Percentiles rank a stretch among this genome's conserved stretches.
Evolutionary conservation across 92 coral and sea anemone species (phyloP).

Genomic region (Palythoa heliodiscus): DNA sequence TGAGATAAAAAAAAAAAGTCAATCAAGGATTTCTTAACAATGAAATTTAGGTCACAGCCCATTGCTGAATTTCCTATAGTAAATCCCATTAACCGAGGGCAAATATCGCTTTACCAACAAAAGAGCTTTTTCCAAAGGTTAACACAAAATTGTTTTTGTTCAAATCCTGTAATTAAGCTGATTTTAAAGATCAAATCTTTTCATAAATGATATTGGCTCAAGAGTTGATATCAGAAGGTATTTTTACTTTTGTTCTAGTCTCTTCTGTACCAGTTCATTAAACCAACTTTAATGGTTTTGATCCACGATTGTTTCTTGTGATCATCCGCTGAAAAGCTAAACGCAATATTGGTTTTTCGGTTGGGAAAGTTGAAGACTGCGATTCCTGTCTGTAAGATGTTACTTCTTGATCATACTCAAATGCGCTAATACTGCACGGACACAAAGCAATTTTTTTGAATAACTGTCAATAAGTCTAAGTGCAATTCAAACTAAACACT

Average conservation of each 20-base stretch:
- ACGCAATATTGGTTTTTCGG: slow-evolving; percentile 10
- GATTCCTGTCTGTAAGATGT: not conserved
- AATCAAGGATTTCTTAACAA: slow-evolving; percentile 9
- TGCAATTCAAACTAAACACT: slow-evolving; percentile 13
- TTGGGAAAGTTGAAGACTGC: not conserved
- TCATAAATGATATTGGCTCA: slow-evolving; percentile 35
- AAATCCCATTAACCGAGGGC: slow-evolving; percentile 4
- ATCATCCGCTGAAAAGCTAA: not conserved
- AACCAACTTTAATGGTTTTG: not conserved
- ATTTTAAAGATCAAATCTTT: slow-evolving; percentile 26
- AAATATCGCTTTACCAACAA: slow-evolving; percentile 16
- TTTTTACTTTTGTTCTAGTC: slow-evolving; percentile 18
- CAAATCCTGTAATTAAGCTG: slow-evolving; percentile 50
- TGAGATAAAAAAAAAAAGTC: not conserved
- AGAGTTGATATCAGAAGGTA: not conserved
- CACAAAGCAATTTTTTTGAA: not conserved
- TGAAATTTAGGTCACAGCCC: not conserved
- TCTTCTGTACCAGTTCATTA: slow-evolving; percentile 7
- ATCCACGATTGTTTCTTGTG: not conserved
- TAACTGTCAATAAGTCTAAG: not conserved
- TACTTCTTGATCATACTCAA: not conserved
- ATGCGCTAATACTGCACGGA: not conserved
- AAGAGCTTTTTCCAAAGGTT: slow-evolving; percentile 19
- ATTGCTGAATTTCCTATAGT: not conserved
- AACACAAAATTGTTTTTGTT: slow-evolving; percentile 50